Evolutionary conservation across 1,140 invertebrate genomes (phyloP).

Genomic region (Chymomyza costata): DNA sequence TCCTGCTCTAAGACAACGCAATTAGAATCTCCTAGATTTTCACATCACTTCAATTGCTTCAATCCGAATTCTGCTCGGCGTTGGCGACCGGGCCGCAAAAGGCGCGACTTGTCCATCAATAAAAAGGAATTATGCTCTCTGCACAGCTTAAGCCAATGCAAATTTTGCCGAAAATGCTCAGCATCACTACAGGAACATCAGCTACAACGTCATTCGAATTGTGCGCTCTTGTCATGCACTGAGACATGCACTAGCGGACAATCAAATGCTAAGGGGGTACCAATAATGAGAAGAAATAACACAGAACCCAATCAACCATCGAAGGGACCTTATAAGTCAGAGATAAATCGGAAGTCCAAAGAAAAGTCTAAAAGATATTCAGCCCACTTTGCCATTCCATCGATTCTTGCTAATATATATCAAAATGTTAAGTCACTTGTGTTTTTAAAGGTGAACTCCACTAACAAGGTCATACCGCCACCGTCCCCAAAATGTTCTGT

Average conservation of each 20-base stretch:
- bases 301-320: slow-evolving; percentile 20
- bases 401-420: not conserved
- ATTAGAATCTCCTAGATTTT: no score
- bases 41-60: no score
- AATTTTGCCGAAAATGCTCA: no score
- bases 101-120: no score
- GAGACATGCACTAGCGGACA: slow-evolving; percentile 6
- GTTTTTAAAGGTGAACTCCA: not conserved
- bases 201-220: slow-evolving; percentile 2
- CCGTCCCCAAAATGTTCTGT: not conserved
- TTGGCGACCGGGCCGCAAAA: no score
- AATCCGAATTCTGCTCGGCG: no score
- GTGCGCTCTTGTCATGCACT: slow-evolving; percentile 1
- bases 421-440: no score
- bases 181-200: not conserved
- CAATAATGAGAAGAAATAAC: slow-evolving; percentile 28
- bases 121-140: no score
- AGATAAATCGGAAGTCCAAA: slow-evolving; percentile 53
- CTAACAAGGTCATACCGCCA: not conserved
- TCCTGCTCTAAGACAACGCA: no score
- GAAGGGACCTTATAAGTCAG: slow-evolving; percentile 18
- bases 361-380: slow-evolving; percentile 39
- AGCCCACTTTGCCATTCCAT: not conserved
- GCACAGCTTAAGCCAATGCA: no score
- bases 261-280: slow-evolving; percentile 20